Conservation (phyloP, 2,113 vertebrate species). For the Lonchura striata region DNA sequence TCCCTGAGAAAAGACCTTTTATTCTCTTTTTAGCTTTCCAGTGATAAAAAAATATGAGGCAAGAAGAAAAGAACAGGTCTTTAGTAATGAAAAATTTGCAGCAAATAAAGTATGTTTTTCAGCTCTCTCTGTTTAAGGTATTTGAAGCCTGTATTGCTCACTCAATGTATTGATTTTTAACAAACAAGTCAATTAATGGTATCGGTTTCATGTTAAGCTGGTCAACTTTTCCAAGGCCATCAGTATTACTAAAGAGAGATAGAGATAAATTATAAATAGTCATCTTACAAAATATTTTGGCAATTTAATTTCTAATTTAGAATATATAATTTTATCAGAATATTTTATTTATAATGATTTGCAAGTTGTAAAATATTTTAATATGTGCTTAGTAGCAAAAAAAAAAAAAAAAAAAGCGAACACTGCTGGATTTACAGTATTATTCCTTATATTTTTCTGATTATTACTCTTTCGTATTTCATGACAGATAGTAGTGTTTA, state of each 20-base stretch:
- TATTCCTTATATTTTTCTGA: neutral
- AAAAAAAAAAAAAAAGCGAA: neutral
- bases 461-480: neutral
- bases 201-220: neutral
- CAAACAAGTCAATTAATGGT: neutral
- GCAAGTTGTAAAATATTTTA: neutral
- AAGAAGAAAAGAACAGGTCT: neutral
- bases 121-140: neutral
- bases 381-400: neutral
- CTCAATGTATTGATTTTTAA: neutral
- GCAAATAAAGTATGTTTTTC: neutral
- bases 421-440: neutral
- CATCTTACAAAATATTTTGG: neutral
- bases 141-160: neutral
- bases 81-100: neutral
- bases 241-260: neutral
- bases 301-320: neutral
- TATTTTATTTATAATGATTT: neutral
- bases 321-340: neutral
- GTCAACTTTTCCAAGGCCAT: neutral
- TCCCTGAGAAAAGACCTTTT: neutral
- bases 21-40: neutral
- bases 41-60: rapidly evolving
- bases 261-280: neutral
- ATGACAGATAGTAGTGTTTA: neutral